These are phyloP conservation scores for Halcyon smyrnensis DNA, from an alignment of 2,797 vertebrate genomes.

Conservation along the genomic window DNA sequence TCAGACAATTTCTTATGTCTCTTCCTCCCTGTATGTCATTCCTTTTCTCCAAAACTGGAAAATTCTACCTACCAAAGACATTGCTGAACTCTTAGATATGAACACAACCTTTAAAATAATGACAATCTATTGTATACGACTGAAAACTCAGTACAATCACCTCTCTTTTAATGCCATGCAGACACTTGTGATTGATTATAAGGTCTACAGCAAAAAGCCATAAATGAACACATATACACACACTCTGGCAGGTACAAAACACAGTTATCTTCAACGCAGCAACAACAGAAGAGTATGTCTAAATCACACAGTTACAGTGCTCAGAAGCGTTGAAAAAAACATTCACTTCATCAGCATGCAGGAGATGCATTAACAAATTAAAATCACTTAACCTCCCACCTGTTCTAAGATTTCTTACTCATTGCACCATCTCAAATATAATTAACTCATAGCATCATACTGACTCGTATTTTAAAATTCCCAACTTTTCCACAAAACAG, in stretches of 20 bases:
- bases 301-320: background rate
- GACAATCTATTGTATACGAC: background rate
- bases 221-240: background rate
- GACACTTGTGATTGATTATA: background rate
- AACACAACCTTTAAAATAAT: background rate
- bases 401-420: slow-evolving; percentile 15
- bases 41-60: background rate
- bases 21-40: background rate
- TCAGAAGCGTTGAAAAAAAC: background rate
- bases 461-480: background rate
- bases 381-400: background rate
- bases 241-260: background rate
- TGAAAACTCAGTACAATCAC: background rate
- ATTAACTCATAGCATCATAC: background rate
- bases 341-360: background rate
- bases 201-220: background rate
- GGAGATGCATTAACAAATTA: background rate
- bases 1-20: background rate
- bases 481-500: background rate
- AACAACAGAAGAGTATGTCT: background rate
- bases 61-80: background rate
- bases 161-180: background rate
- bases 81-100: background rate
- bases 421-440: background rate
- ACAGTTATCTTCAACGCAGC: background rate